Conservation (phyloP, 2,113 vertebrate genomes). For the Poecilia latipinna region DNA sequence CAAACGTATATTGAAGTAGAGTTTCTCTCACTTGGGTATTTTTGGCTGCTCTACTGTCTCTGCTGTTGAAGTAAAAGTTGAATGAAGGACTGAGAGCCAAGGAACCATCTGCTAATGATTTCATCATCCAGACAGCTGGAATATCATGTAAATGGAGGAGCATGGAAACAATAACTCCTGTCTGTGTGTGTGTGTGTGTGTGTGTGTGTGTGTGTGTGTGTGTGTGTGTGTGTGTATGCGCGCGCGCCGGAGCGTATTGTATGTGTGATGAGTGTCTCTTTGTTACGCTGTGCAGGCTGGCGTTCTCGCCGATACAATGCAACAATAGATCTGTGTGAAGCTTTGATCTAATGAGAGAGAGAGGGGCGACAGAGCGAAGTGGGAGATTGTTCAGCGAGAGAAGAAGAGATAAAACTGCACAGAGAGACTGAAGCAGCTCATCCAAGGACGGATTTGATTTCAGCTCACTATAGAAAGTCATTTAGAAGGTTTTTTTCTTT, state of each 20-base stretch:
- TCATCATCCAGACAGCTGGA: not conserved
- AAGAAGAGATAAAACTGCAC: conserved; percentile 13
- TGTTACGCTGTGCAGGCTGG: conserved; percentile 28
- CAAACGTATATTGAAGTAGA: no score
- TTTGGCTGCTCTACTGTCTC: no score
- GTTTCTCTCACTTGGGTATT: no score
- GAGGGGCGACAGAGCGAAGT: not conserved
- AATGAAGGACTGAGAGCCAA: not conserved
- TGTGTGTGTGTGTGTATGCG: no score
- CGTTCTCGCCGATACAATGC: conserved; percentile 14
- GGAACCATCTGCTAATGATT: conserved; percentile 3
- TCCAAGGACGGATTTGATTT: conserved; percentile 10
- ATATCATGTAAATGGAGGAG: conserved; percentile 14
- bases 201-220: not conserved
- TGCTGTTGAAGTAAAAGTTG: not conserved
- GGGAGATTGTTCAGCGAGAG: conserved; percentile 8
- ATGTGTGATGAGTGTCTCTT: conserved; percentile 28
- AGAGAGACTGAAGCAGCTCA: conserved; percentile 35
- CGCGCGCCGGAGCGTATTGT: not conserved
- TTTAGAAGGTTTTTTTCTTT: not conserved
- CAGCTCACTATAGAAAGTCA: not conserved
- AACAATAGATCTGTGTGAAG: conserved; percentile 52
- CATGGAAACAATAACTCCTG: not conserved
- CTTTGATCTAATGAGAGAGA: conserved; percentile 57
- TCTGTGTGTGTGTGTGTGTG: conserved; percentile 5